A percentile compares a stretch with the other conserved stretches of the same genome.
These are phyloP conservation scores for Agapornis roseicollis DNA, from an alignment of 2,113 vertebrate genomes.

Conservation along the genomic window DNA sequence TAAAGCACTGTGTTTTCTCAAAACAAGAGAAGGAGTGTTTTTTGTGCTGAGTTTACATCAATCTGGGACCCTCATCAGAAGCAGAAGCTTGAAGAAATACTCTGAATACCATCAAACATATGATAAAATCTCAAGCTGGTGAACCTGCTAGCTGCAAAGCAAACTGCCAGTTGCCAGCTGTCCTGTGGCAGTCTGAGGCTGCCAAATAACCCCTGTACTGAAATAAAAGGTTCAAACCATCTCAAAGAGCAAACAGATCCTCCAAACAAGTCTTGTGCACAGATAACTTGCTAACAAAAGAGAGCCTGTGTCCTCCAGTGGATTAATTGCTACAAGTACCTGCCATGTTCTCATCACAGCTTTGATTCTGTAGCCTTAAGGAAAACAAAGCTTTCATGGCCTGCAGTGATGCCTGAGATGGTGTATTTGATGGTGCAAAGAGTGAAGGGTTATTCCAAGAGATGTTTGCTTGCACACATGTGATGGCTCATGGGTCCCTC, in stretches of 20 bases:
- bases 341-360: not conserved
- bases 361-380: constrained; percentile 3
- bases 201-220: not conserved
- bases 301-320: not conserved
- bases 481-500: not conserved
- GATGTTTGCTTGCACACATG: not conserved
- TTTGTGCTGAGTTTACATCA: not conserved
- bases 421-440: not conserved
- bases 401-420: not conserved
- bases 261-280: not conserved
- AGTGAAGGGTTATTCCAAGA: not conserved
- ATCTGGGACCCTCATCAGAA: not conserved
- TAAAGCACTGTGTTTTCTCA: not conserved
- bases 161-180: not conserved
- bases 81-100: not conserved
- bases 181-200: not conserved
- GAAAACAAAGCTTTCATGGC: constrained; percentile 6
- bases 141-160: not conserved
- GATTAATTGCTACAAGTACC: constrained; percentile 22
- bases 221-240: not conserved
- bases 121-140: not conserved
- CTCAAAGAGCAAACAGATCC: constrained; percentile 11
- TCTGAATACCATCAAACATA: not conserved
- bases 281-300: constrained; percentile 26
- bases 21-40: fast-evolving